These are phyloP conservation scores for Heliconius sara DNA, from an alignment of 2,888 invertebrate species.

Conservation along the genomic window DNA sequence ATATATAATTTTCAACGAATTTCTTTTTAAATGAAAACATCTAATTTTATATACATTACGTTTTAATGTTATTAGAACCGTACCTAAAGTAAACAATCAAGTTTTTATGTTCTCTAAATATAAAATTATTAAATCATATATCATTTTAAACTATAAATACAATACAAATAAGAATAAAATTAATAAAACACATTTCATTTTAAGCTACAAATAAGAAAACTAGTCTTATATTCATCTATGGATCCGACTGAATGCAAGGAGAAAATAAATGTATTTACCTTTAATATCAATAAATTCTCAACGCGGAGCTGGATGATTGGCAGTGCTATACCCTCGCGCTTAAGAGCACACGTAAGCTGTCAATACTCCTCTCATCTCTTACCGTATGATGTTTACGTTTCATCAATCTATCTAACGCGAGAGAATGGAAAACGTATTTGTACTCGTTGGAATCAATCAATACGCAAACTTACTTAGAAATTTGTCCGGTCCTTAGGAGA, in stretches of 20 bases:
- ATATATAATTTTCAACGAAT: neutral
- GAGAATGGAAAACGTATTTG: neutral
- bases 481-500: no score
- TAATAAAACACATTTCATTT: no score
- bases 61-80: no score
- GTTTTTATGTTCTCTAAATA: neutral
- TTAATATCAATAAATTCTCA: slow-evolving; percentile 11
- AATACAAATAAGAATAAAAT: no score
- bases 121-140: neutral
- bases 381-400: slow-evolving; percentile 8
- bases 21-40: neutral
- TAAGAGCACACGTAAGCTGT: neutral
- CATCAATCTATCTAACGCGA: slow-evolving; percentile 6
- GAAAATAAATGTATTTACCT: slow-evolving; percentile 6
- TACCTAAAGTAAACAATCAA: neutral
- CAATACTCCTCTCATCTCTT: slow-evolving; percentile 2
- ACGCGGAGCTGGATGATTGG: neutral
- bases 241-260: neutral
- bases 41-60: no score
- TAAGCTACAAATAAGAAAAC: neutral
- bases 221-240: neutral
- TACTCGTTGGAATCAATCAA: neutral
- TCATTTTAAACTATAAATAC: neutral
- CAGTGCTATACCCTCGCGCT: neutral
- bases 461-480: neutral